Base-by-base conservation (phyloP, 2,888 invertebrate species). In the Harmothoe impar region DNA sequence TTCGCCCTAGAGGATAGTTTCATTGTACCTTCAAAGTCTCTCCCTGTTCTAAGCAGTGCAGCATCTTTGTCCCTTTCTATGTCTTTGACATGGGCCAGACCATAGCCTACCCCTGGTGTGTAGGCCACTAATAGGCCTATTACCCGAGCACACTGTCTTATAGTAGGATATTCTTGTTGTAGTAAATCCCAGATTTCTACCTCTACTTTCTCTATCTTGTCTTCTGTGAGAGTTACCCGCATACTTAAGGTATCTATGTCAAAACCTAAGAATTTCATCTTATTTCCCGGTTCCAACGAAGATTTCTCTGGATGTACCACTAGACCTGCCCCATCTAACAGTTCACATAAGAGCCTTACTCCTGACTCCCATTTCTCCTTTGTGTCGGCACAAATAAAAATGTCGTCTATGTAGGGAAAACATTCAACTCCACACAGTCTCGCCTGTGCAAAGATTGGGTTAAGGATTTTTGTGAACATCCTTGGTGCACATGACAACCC, bases 401-500 rank as follows among this genome's bases (percentile, higher is more conserved):
- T n/a, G n/a, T n/a, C n/a, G n/a, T n/a, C n/a, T 81, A 81, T 31
- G 31, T 35, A 31, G 3, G 3, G 12, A 23, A 81, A 81, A 31
- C 81, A 17, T 12, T 29, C 25, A n/a, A 15, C 52, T 12, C 52
- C 86, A 51, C 51, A 3, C 25, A 51, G 12, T 25, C 86, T 7
- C 12, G 51, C n/a, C 12, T 43, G 10, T 7, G 86, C 86, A 52
- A 33, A 86, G 12, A 52, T 23, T n/a, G n/a, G n/a, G n/a, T n/a
- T n/a, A n/a, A n/a, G n/a, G n/a, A n/a, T n/a, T n/a, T n/a, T n/a
- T n/a, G 86, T 86, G 29, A 86, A 86, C 10, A 25, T 33, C 17
- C 86, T 10, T 17, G 86, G 86, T 25, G 86, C 86, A 52, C 86
- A 86, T 10, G 86, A 43, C 25, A 86, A 25, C 7, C 86, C 86